A percentile compares a stretch with the other conserved stretches of the same genome.
Conservation (phyloP, 2,888 invertebrate species). For the Gasteruption jaculator region DNA sequence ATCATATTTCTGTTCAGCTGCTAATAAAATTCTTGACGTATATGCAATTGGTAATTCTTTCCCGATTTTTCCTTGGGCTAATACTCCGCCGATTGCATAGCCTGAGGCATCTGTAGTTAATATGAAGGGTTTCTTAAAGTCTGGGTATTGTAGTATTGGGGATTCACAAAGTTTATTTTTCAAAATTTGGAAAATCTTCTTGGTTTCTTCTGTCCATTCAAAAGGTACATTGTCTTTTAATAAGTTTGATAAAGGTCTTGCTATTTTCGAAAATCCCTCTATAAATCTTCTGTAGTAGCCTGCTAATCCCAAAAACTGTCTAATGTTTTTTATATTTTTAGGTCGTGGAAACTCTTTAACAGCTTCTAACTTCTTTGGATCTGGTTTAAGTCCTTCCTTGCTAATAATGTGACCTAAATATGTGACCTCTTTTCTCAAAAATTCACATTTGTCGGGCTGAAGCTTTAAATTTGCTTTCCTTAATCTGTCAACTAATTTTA, state of each 20-base stretch:
- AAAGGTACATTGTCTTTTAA: background rate
- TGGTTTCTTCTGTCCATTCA: background rate
- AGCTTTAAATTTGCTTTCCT: conserved; percentile 7
- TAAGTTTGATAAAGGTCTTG: conserved; percentile 6
- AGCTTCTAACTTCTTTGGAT: conserved; percentile 17
- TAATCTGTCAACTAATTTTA: too few species aligned
- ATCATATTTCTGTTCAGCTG: conserved; percentile 5
- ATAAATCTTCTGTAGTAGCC: conserved; percentile 12
- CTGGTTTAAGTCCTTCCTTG: conserved; percentile 20
- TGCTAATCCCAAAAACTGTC: conserved; percentile 8
- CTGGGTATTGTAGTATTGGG: too few species aligned
- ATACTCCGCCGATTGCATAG: conserved; percentile 11
- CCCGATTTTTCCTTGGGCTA: too few species aligned
- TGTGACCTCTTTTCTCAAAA: conserved; percentile 14
- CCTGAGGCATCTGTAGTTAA: conserved; percentile 19
- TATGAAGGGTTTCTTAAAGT: too few species aligned
- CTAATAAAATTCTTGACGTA: conserved; percentile 4
- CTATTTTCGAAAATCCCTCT: background rate
- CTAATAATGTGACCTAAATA: conserved; percentile 26
- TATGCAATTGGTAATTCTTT: conserved; percentile 13
- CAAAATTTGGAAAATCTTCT: conserved; percentile 4
- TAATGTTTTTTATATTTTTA: conserved; percentile 9
- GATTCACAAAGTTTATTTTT: too few species aligned
- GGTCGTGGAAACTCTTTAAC: conserved; percentile 19
- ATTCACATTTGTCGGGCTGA: conserved; percentile 24